These are phyloP conservation scores for Euzophera pinguis DNA, from an alignment of 2,888 invertebrate species.

Conservation along the genomic window DNA sequence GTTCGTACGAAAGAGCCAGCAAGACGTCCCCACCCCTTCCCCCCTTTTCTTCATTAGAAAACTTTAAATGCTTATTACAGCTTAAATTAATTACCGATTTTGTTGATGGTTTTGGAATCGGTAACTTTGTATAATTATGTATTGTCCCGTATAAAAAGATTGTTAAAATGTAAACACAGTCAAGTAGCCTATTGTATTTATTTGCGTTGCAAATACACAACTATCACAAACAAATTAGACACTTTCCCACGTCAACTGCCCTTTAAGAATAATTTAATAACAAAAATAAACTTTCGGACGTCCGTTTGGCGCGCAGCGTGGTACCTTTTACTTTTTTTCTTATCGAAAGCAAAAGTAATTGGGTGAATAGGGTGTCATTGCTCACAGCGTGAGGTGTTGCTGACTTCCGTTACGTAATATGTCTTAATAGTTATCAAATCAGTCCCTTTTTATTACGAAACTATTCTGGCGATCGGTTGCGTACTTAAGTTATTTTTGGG, in stretches of 20 bases:
- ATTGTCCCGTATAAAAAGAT: no score
- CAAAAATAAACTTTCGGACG: constrained; percentile 42
- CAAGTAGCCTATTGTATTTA: background rate
- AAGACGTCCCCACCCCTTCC: no score
- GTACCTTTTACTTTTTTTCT: constrained; percentile 12
- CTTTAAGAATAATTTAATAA: constrained; percentile 29
- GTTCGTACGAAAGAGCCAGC: no score
- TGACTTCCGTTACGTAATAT: constrained; percentile 3
- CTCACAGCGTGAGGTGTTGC: constrained; percentile 33
- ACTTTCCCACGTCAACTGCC: constrained; percentile 53
- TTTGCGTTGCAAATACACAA: background rate
- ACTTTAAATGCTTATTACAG: no score
- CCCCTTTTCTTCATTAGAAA: no score
- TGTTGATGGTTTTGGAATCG: no score
- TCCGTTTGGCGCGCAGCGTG: constrained; percentile 37
- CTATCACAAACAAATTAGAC: constrained; percentile 37
- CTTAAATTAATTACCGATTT: no score
- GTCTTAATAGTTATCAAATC: constrained; percentile 5
- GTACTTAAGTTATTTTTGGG: background rate
- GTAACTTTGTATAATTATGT: no score
- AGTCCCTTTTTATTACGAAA: background rate
- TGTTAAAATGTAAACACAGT: no score
- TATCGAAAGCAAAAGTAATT: constrained; percentile 22
- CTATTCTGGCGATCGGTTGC: background rate
- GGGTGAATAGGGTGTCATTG: constrained; percentile 41